phyloP scores from a whole-genome alignment of 2,113 vertebrate genomes.

The Tringa solitaria region DNA sequence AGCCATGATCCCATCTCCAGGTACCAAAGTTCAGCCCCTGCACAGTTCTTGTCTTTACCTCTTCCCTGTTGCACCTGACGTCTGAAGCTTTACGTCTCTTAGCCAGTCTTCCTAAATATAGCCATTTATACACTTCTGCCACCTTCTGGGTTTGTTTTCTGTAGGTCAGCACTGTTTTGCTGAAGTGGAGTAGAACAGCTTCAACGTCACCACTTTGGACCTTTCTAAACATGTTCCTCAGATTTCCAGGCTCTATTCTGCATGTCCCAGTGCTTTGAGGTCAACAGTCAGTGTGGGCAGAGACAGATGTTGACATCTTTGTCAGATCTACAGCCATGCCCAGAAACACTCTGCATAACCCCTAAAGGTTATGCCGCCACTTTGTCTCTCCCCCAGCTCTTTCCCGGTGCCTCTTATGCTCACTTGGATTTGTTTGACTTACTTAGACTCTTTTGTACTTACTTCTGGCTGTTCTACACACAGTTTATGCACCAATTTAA shows the following conservation, averaged over 20 bases:
- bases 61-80: background rate
- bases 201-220: background rate
- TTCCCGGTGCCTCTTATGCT: background rate
- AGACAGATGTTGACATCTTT: background rate
- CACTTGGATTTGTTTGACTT: background rate
- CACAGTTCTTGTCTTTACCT: background rate
- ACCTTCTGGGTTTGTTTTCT: background rate
- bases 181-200: background rate
- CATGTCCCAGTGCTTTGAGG: background rate
- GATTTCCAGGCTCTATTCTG: background rate
- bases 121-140: background rate
- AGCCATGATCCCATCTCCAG: background rate
- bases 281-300: background rate
- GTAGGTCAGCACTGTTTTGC: background rate
- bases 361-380: background rate
- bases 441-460: background rate
- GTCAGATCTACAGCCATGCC: background rate
- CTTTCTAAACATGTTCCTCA: too few species aligned
- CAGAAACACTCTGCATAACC: background rate
- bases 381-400: background rate
- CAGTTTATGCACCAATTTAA: constrained; percentile 18
- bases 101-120: background rate
- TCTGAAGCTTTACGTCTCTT: background rate
- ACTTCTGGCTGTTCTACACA: background rate
- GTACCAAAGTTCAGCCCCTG: background rate